A percentile compares a stretch with the other conserved stretches of the same genome.
These are phyloP conservation scores for Amphiprion ocellaris DNA, from an alignment of 2,113 vertebrate genomes.

Conservation along the genomic window DNA sequence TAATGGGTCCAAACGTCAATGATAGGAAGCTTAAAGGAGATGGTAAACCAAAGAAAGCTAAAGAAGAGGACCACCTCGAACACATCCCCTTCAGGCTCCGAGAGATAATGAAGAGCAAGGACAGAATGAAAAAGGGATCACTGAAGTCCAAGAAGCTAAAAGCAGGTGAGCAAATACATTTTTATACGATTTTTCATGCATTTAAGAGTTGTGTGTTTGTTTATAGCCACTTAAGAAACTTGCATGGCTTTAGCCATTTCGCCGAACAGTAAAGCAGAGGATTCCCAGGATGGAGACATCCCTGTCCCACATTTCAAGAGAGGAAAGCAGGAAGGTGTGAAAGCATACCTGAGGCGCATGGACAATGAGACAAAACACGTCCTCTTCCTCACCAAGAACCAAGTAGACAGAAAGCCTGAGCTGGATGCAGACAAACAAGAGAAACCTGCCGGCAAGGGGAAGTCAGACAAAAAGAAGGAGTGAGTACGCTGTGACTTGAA, in stretches of 20 bases:
- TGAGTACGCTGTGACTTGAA: constrained; percentile 74
- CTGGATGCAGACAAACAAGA: constrained; percentile 71
- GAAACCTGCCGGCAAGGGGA: constrained; percentile 66
- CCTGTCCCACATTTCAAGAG: constrained; percentile 87
- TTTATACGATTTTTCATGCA: rapidly evolving
- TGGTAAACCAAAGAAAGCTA: constrained; percentile 75
- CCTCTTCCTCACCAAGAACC: constrained; percentile 91
- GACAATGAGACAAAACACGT: constrained; percentile 86
- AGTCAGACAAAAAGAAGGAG: constrained; percentile 90
- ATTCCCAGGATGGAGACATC: constrained; percentile 67
- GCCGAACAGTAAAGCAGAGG: constrained; percentile 35
- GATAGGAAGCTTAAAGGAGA: constrained; percentile 79
- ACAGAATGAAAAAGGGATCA: constrained; percentile 82
- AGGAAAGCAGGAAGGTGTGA: constrained; percentile 82
- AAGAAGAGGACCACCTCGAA: constrained; percentile 85
- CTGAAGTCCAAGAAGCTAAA: constrained; percentile 65
- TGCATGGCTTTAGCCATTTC: constrained; percentile 36
- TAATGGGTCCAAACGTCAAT: constrained; percentile 17
- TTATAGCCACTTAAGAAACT: not conserved
- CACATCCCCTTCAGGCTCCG: constrained; percentile 91
- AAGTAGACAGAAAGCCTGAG: constrained; percentile 88
- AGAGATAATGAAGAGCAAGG: constrained; percentile 91
- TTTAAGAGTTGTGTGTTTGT: not conserved
- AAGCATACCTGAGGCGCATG: constrained; percentile 88
- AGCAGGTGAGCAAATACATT: constrained; percentile 38